phyloP scores from a whole-genome alignment of 2,113 vertebrate genomes.

The Stomatorhinus ivindoensis region DNA sequence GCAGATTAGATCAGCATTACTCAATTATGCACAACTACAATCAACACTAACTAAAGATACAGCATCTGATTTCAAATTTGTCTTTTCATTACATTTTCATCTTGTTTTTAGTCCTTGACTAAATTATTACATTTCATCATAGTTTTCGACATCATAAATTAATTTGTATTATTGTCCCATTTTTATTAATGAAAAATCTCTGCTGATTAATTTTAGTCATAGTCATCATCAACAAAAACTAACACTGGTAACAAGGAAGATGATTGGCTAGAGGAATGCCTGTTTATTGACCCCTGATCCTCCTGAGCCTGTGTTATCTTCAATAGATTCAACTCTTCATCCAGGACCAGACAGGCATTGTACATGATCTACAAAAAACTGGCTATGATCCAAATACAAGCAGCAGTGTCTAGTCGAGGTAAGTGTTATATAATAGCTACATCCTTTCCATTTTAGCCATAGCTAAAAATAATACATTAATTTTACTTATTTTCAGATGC shows the following conservation, averaged over 20 bases:
- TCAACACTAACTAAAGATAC: background rate
- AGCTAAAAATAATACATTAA: background rate
- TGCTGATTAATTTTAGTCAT: background rate
- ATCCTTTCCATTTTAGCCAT: background rate
- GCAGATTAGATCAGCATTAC: background rate
- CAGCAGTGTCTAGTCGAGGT: background rate
- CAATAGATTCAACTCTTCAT: constrained; percentile 43
- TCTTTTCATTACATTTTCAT: background rate
- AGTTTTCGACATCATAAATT: background rate
- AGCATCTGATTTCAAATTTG: background rate
- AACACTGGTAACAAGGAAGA: background rate
- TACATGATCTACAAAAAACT: constrained; percentile 16
- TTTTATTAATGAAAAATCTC: background rate
- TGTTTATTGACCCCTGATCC: background rate
- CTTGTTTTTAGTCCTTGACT: background rate
- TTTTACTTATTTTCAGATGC: background rate
- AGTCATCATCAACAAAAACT: background rate
- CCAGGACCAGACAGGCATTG: constrained; percentile 31
- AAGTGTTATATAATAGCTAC: background rate
- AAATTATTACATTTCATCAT: background rate
- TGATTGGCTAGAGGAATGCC: background rate
- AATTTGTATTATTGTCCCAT: background rate
- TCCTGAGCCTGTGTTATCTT: background rate
- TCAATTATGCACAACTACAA: background rate
- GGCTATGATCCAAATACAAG: background rate